Base-by-base conservation (phyloP, 1,140 invertebrate genomes). In the Paracyclopina nana region DNA sequence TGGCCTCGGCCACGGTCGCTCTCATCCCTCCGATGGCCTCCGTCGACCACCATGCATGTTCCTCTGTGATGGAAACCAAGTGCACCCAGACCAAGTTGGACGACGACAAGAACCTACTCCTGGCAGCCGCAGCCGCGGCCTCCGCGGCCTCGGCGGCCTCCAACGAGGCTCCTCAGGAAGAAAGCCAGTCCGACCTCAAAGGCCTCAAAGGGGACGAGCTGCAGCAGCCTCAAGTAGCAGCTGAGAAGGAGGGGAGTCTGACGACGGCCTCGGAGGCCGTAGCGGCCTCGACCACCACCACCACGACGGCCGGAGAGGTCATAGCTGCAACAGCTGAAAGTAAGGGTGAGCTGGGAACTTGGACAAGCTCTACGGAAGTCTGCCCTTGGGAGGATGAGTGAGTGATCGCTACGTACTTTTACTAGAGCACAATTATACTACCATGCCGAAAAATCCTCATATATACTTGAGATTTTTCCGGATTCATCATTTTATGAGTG, bases 331-430 rank as follows among this genome's bases (percentile, higher is more conserved):
- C 42, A 12, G 4, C 16, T 44, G 42, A n/a, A 20, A 22, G 42
- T 12, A 22, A 14, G 12, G 24, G 14, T 20, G 42, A 14, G 42
- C 12, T 14, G n/a, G 42, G 12, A 14, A n/a, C 42, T 20, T 44
- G 42, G 42, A 44, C 42, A 12, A 44, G 14, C 16, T 44, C 42
- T 5, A 44, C 42, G 5, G 42, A 44, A 24, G 42, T 44, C 14
- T 44, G 42, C 24, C 42, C 42, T 6, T 44, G 42, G 42, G 42
- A 44, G 14, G 42, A 44, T 24, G 42, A 44, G 42, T 44, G 24
- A 44, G 42, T 44, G n/a, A 20, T 16, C 34, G 34, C 34, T 38
- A 8, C 5, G 3, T 20, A 4, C 9, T 16, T 16, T n/a, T 9
- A 31, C 8, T n/a, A 38, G 34, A n/a, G 20, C 20, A 38, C 34